Base-by-base conservation (phyloP, 2,113 vertebrate species). In the Oxygymnocypris stewartii region DNA sequence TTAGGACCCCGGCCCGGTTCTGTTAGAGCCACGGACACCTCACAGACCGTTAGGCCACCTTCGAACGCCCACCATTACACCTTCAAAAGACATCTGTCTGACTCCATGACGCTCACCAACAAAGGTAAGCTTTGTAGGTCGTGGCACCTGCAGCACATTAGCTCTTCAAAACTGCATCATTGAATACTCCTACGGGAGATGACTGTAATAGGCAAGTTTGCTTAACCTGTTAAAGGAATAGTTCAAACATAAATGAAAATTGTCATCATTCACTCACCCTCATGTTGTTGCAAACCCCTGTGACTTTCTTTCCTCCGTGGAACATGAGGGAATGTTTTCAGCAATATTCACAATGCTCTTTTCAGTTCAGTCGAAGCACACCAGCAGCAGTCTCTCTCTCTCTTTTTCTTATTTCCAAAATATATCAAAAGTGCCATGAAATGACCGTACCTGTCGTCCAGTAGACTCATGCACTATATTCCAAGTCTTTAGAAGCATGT, bases 11-110 rank as follows among this genome's bases (percentile, higher is more conserved):
- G 0, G 23, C 86, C 42, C 85, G 73, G 91, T 83, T 63, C 54
- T 88, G 85, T 89, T 16, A 85, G 78, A 92, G 86, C 42, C 31
- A 82, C 12, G 57, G 78, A 80, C 37, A 42, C 69, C 23, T 88
- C 85, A 86, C 84, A 25, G 67, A 79, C 89, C 20, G 13, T 84
- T 91, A 78, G 59, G 12, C 85, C 88, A 90, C 5, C 88, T 8
- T 88, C 89, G 35, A 88, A 78, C 79, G 49, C 65, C 87, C 90
- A 89, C 57, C 94, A 93, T 6, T 61, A 91, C 9, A 89, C 95
- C 80, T 95, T 94, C 90, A 96, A 96, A 91, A 96, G 96, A 44
- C 94, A 95, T 59, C 87, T 92, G 65, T 96, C 95, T 12, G 95
- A 97, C 85, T 93, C 96, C 10, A 91, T 89, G 57, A 92, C 90